Evolutionary conservation across 2,888 invertebrate genomes (phyloP).

Genomic region (Aporophyla lueneburgensis): DNA sequence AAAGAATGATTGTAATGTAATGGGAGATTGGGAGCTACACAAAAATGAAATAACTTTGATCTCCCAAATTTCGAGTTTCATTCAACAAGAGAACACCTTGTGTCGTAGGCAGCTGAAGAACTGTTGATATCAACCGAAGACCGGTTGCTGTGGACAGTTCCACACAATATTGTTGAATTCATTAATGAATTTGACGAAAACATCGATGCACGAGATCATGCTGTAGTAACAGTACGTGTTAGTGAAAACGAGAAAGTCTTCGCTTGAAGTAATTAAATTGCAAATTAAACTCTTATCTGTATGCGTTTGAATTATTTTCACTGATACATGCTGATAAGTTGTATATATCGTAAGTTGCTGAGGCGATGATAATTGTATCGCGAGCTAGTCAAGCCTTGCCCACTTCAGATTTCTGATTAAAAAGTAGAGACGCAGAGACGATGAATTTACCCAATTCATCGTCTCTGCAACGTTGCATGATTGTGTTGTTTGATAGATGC

Average conservation of each 20-base stretch:
- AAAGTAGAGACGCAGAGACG: too few species aligned
- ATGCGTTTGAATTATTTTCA: conserved; percentile 65
- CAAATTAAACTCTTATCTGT: conserved; percentile 68
- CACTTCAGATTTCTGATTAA: conserved; percentile 48
- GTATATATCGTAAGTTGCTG: conserved; percentile 59
- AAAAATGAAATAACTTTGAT: background rate
- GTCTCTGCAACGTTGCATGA: conserved; percentile 66
- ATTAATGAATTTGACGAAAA: conserved; percentile 58
- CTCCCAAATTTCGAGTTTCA: background rate
- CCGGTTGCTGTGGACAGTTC: conserved; percentile 14
- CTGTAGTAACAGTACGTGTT: conserved; percentile 62
- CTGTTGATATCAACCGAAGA: conserved; percentile 23
- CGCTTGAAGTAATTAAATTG: conserved; percentile 64
- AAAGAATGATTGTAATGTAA: background rate
- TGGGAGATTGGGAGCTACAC: background rate
- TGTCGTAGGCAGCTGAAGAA: conserved; percentile 12
- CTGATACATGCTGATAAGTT: conserved; percentile 67
- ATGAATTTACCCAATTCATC: conserved; percentile 52
- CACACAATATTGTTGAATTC: conserved; percentile 49
- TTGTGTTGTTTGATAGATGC: conserved; percentile 59
- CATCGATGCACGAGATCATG: conserved; percentile 65
- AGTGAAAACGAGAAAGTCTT: conserved; percentile 73
- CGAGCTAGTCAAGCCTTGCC: conserved; percentile 31
- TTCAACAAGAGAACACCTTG: conserved; percentile 25
- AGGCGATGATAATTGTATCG: conserved; percentile 59